Percentiles rank a stretch among this genome's conserved stretches.
phyloP scores from a whole-genome alignment of 2,797 vertebrate species.

The Craterocephalus amniculus region DNA sequence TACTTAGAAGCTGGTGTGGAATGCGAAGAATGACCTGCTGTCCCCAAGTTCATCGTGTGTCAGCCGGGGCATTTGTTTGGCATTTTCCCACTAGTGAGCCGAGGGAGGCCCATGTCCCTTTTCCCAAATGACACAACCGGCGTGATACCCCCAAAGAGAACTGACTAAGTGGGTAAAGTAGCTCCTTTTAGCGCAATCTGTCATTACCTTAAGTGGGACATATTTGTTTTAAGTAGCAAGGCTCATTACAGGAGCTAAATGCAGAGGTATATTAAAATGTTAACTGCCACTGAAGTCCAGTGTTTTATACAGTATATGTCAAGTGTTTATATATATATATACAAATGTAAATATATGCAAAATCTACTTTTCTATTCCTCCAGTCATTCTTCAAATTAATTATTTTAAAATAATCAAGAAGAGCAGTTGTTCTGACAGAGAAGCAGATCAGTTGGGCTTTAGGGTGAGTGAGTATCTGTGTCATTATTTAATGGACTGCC shows the following conservation, averaged over 20 bases:
- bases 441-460: slow-evolving; percentile 4
- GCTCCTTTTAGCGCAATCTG: slow-evolving; percentile 75
- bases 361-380: slow-evolving; percentile 47
- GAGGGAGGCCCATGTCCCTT: slow-evolving; percentile 29
- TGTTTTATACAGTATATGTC: too few species aligned
- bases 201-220: slow-evolving; percentile 67
- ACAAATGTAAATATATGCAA: slow-evolving; percentile 21
- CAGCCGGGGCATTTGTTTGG: slow-evolving; percentile 49
- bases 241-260: slow-evolving; percentile 58
- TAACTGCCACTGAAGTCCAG: too few species aligned
- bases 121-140: slow-evolving; percentile 34
- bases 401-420: not conserved
- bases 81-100: slow-evolving; percentile 22
- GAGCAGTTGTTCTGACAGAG: not conserved
- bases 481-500: slow-evolving; percentile 29
- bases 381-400: slow-evolving; percentile 38
- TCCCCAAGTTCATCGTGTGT: slow-evolving; percentile 64
- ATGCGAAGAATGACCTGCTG: slow-evolving; percentile 52
- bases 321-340: not conserved
- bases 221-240: slow-evolving; percentile 57
- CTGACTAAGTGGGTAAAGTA: slow-evolving; percentile 53
- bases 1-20: slow-evolving; percentile 37
- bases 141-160: slow-evolving; percentile 72
- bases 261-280: slow-evolving; percentile 55
- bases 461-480: not conserved